Percentiles rank a stretch among this genome's conserved stretches.
phyloP scores from a whole-genome alignment of 2,113 vertebrate species.

The Trogon surrucura region DNA sequence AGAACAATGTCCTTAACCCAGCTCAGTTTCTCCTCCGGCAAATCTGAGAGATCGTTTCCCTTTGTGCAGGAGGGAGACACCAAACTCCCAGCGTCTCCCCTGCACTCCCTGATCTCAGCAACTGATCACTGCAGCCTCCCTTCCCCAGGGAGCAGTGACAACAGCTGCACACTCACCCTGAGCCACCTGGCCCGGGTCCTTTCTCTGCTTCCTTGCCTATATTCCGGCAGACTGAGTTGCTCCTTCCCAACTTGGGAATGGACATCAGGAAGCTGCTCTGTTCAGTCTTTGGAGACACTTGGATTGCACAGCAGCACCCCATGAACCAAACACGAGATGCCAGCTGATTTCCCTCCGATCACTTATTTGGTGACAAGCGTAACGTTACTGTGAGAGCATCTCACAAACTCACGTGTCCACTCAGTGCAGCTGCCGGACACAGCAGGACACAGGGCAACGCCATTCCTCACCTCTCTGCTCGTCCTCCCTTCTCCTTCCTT shows the following conservation, averaged over 20 bases:
- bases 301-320: neutral
- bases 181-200: rapidly evolving
- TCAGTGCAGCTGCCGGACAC: neutral
- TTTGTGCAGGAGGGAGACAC: rapidly evolving
- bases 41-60: neutral
- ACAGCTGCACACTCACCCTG: neutral
- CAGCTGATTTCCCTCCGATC: neutral
- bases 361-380: neutral
- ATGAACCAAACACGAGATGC: rapidly evolving
- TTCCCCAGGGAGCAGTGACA: neutral
- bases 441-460: rapidly evolving
- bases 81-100: neutral
- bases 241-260: neutral
- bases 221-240: neutral
- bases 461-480: neutral
- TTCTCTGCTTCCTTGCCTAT: neutral
- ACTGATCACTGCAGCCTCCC: neutral
- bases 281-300: neutral
- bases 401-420: neutral
- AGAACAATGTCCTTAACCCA: neutral
- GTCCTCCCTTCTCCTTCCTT: neutral
- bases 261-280: neutral
- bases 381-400: neutral
- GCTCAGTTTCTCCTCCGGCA: neutral
- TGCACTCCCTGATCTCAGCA: neutral